Conservation (phyloP, 2,888 invertebrate genomes). For the Macroteleia sp. region DNA sequence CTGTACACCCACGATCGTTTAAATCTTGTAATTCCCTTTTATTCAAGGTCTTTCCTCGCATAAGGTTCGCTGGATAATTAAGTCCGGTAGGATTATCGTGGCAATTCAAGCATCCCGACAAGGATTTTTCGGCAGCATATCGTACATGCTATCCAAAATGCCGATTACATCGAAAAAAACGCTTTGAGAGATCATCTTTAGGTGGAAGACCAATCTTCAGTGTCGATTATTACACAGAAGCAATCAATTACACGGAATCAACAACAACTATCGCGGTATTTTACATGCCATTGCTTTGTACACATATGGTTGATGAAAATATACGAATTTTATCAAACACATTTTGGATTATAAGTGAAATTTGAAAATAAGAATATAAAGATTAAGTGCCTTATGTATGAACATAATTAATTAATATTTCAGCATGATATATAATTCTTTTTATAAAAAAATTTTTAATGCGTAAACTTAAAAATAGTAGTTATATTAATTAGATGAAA, state of each 20-base stretch:
- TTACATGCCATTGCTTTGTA: too few species aligned
- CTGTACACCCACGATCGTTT: conserved; percentile 54
- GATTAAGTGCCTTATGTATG: too few species aligned
- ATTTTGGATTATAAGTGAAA: too few species aligned
- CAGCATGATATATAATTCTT: too few species aligned
- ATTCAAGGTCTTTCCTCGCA: conserved; percentile 51
- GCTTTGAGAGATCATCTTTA: conserved; percentile 40
- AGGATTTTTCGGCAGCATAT: conserved; percentile 38
- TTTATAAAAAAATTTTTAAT: too few species aligned
- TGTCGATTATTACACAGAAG: conserved; percentile 52
- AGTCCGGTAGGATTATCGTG: conserved; percentile 68
- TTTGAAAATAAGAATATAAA: too few species aligned
- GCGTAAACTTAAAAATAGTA: too few species aligned
- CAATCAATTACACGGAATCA: conserved; percentile 47
- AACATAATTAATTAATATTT: too few species aligned
- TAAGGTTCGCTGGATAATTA: conserved; percentile 67
- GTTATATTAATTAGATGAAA: too few species aligned
- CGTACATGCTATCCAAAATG: conserved; percentile 39
- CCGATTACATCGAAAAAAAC: conserved; percentile 53
- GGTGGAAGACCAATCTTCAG: conserved; percentile 26
- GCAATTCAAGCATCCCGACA: conserved; percentile 59
- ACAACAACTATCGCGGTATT: conserved; percentile 8
- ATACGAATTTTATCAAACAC: too few species aligned
- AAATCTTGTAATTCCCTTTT: conserved; percentile 64
- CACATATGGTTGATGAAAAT: too few species aligned